Conservation (phyloP, 1,140 invertebrate genomes). For the Colletes latitarsis region DNA sequence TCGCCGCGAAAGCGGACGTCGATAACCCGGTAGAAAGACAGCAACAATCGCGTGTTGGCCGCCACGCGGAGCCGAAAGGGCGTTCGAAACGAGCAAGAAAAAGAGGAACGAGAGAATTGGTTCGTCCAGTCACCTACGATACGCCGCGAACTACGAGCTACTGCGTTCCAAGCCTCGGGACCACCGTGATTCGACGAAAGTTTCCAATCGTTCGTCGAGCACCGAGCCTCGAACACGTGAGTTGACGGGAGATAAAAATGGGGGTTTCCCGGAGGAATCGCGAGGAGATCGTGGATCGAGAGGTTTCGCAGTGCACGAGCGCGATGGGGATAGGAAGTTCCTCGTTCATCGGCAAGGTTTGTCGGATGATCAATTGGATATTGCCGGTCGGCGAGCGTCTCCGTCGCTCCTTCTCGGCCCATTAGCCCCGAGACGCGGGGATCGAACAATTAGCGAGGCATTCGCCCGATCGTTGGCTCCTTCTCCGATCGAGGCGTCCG, state of each 20-base stretch:
- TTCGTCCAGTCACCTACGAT: constrained; percentile 27
- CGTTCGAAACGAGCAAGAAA: constrained; percentile 5
- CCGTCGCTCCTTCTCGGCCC: constrained; percentile 60
- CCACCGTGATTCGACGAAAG: constrained; percentile 35
- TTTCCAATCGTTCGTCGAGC: constrained; percentile 27
- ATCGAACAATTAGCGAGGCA: constrained; percentile 78
- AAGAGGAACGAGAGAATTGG: constrained; percentile 9
- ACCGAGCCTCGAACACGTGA: not conserved
- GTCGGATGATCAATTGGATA: constrained; percentile 78
- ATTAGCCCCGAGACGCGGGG: constrained; percentile 75
- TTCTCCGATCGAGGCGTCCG: constrained; percentile 46
- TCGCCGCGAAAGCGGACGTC: constrained; percentile 32
- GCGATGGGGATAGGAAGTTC: constrained; percentile 63
- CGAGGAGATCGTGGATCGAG: constrained; percentile 18
- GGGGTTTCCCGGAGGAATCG: not conserved
- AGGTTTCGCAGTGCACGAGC: constrained; percentile 48
- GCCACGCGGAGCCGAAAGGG: too few relatives aligned
- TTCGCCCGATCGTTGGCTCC: constrained; percentile 72
- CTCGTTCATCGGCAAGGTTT: constrained; percentile 74
- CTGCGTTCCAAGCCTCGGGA: not conserved
- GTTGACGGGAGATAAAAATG: not conserved
- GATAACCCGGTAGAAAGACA: constrained; percentile 42
- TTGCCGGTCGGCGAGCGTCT: constrained; percentile 68
- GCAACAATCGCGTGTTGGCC: constrained; percentile 24
- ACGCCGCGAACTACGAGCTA: not conserved